These are phyloP conservation scores for Drosophila tanythrix DNA, from an alignment of 2,888 invertebrate species.

Conservation along the genomic window DNA sequence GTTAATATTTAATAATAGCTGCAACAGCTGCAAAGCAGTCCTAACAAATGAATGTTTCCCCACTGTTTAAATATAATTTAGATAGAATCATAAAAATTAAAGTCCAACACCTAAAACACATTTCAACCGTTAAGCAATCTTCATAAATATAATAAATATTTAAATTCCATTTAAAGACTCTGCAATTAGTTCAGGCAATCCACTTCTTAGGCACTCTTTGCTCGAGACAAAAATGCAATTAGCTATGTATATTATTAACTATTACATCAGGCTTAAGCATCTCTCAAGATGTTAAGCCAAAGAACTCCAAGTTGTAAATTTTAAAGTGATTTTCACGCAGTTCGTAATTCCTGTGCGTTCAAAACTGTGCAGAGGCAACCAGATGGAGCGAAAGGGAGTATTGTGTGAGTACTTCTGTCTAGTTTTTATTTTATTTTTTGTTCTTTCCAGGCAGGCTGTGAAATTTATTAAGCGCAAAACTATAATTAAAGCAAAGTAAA, in stretches of 20 bases:
- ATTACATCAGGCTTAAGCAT: constrained; percentile 50
- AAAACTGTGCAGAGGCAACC: neutral
- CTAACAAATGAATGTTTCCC: no score
- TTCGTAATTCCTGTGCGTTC: constrained; percentile 28
- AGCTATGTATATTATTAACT: constrained; percentile 49
- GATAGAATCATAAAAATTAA: neutral
- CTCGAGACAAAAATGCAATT: constrained; percentile 30
- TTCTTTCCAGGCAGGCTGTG: constrained; percentile 48
- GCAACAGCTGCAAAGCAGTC: neutral
- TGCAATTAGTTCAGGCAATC: neutral
- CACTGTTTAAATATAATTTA: constrained; percentile 2
- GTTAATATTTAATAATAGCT: neutral
- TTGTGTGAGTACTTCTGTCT: constrained; percentile 12
- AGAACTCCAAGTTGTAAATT: constrained; percentile 51
- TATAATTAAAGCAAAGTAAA: constrained; percentile 80
- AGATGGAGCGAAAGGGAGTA: neutral
- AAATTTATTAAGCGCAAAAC: constrained; percentile 82
- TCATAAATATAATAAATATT: constrained; percentile 29
- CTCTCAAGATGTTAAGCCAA: constrained; percentile 21
- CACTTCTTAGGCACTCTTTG: constrained; percentile 8
- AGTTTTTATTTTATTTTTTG: constrained; percentile 11
- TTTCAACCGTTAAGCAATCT: constrained; percentile 15
- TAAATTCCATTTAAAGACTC: neutral
- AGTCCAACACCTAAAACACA: constrained; percentile 19
- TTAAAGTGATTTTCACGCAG: constrained; percentile 55